These are phyloP conservation scores for Chiroxiphia lanceolata DNA, from an alignment of 2,797 vertebrate genomes.

Conservation along the genomic window DNA sequence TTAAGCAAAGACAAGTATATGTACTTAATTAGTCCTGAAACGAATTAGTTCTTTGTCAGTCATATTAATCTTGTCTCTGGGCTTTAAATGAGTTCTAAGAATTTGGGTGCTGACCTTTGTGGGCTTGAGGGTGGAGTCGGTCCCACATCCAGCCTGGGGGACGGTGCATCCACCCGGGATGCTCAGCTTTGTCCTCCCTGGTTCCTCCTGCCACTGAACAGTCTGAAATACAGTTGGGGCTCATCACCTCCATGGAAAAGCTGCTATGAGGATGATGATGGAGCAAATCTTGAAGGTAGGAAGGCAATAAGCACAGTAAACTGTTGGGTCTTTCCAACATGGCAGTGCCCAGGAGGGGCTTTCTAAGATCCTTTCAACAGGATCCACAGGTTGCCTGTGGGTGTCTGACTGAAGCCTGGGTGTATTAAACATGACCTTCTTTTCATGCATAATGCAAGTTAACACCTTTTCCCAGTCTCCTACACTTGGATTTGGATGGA, in stretches of 20 bases:
- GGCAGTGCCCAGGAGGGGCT: background rate
- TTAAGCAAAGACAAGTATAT: slow-evolving; percentile 48
- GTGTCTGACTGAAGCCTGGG: background rate
- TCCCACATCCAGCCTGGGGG: background rate
- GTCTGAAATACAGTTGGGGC: background rate
- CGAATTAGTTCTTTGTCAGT: slow-evolving; percentile 51
- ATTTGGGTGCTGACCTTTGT: slow-evolving; percentile 25
- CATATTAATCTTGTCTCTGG: slow-evolving; percentile 45
- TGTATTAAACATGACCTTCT: background rate
- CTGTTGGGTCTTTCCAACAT: background rate
- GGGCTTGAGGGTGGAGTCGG: background rate
- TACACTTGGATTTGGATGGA: background rate
- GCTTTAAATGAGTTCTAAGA: slow-evolving; percentile 33
- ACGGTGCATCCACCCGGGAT: rapidly evolving
- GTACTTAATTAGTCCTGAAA: slow-evolving; percentile 62
- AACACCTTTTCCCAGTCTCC: background rate
- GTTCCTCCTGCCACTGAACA: background rate
- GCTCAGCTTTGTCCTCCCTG: background rate
- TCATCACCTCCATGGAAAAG: background rate
- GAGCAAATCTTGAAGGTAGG: background rate
- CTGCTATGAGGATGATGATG: background rate
- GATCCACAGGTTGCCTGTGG: background rate
- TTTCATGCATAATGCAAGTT: background rate
- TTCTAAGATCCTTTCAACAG: background rate
- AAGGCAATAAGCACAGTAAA: background rate